Conservation (phyloP, 1,140 invertebrate species). For the Delia radicum region DNA sequence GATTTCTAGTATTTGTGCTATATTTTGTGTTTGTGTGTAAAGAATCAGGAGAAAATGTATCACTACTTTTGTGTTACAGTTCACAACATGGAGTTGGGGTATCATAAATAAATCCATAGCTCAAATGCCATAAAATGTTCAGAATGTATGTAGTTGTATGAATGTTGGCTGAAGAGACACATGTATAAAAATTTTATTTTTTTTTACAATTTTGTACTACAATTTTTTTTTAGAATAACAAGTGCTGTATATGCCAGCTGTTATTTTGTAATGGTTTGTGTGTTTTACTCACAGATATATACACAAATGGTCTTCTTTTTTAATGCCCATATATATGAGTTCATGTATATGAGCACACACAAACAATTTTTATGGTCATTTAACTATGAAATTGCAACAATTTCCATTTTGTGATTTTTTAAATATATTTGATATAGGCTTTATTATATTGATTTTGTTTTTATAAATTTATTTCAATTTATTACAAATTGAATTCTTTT, state of each 20-base stretch:
- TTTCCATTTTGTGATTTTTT: background rate
- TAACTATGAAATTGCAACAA: constrained; percentile 12
- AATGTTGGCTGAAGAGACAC: background rate
- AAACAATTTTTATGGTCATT: background rate
- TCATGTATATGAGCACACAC: background rate
- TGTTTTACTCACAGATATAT: no score
- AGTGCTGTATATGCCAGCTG: background rate
- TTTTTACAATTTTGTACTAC: background rate
- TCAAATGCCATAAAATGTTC: constrained; percentile 12
- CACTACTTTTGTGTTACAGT: background rate
- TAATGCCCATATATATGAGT: background rate
- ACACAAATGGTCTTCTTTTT: no score
- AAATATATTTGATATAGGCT: no score
- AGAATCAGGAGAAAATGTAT: background rate
- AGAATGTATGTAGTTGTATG: background rate
- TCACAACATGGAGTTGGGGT: constrained; percentile 2
- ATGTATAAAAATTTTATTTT: background rate
- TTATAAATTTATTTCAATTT: no score
- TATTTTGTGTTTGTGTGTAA: background rate
- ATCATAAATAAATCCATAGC: constrained; percentile 18
- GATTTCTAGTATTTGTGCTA: background rate
- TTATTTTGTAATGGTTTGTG: no score
- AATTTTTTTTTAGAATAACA: background rate
- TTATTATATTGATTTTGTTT: no score
- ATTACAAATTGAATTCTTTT: no score